Evolutionary conservation across 2,113 vertebrate species (phyloP), one percentile per base, ranked within the genome.

Genomic region (Seriola dumerili): DNA sequence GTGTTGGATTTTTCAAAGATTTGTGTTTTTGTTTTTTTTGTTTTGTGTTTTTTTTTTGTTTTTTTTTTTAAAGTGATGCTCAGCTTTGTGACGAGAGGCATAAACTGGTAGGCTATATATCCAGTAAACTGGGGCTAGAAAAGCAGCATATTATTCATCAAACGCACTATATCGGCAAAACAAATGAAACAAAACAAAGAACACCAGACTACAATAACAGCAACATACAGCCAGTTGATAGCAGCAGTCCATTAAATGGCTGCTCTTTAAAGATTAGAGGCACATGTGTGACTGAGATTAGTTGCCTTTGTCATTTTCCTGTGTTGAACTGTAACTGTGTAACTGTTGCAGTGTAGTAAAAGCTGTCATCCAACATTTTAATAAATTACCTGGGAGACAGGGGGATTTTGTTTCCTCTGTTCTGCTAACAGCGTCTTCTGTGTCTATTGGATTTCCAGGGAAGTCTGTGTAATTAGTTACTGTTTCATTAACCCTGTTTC

Each of bases 381-480:
- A 96, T 96, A 95, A 97, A 97, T 96, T 90, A 96, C 95, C 95
- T 94, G 90, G 94, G 95, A 95, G 93, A 93, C 90, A 92, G 90
- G 90, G 93, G 94, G 95, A 94, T 92, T 95, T 88, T 95, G 90
- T 94, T 95, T 67, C 91, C 52, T 93, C 92, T 96, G 95, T 68
- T 83, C 52, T 70, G 40, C 42, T 67, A 69, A 82, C 65, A 70
- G 25, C 38, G 67, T 79, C 44, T 65, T 6, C 62, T 82, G 44
- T 21, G 67, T 59, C 23, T 67, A 23, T 38, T 76, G 66, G 64
- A 64, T 84, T 80, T 81, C 65, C 48, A 68, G 64, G 77, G n/a
- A 77, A 62, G 48, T 68, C 48, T 52, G 40, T 74, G 58, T 88
- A 89, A 93, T 94, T 86, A 88, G 70, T 72, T 80, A 64, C 69